Evolutionary conservation across 2,888 invertebrate species (phyloP), one percentile per base, ranked within the genome.

Genomic region (Alsophila aescularia): DNA sequence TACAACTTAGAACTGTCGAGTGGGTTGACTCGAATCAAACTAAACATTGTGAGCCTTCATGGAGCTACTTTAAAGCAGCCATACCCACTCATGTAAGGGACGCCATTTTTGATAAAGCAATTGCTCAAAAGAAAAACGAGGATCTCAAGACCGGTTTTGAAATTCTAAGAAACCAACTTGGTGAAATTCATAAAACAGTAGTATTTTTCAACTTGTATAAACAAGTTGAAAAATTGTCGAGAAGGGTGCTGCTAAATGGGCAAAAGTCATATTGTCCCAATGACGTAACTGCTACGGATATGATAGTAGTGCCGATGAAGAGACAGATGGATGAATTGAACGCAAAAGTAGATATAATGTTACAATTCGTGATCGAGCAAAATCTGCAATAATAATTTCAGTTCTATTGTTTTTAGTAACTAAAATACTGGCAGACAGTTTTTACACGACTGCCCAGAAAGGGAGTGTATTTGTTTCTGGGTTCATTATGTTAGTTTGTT

Each of bases 91-190:
- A 72, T 21, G 72, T 90, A 18, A 75, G 79, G 53, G 84, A 90
- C 41, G 81, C 85, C 1, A 84, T 90, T 24, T 80, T 90, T 35
- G 77, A 83, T 27, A 86, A 76, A 69, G 87, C 86, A 0, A 79
- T 82, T 14, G 58, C 59, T 10, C 81, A 84, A 53, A 85, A 83
- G 54, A 81, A 79, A 32, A 74, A 76, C 40, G 73, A 69, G 16
- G 83, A 85, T n/a, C 73, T 81, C 4, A 78, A 84, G 50, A 47
- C 73, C 1, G 79, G 73, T 8, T 62, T 77, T 10, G 73, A 79
- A 55, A 60, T 60, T 2, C 80, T 83, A 50, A 77, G 67, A 49
- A 61, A 47, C 39, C 70, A 72, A 56, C 10, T 74, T 0, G 60
- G 66, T 50, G 60, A 70, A 35, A 67, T 73, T 6, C 59, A 71